Evolutionary conservation across 2,113 vertebrate species (phyloP).

Genomic region (Pygoscelis adeliae): DNA sequence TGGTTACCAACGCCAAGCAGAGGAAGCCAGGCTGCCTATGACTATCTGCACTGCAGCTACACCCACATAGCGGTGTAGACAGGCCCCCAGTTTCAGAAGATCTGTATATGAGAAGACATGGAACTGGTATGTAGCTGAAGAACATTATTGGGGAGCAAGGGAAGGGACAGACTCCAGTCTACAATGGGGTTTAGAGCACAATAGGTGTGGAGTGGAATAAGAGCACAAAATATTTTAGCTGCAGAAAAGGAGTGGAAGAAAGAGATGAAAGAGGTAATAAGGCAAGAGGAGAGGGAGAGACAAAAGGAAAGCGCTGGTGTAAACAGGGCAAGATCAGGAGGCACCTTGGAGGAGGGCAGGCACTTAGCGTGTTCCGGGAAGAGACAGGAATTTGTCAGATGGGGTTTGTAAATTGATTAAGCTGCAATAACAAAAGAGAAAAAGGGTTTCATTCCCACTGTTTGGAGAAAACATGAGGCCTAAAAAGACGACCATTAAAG

Average conservation of each 20-base stretch:
- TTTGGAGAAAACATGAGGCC: background rate
- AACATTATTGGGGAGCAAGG: background rate
- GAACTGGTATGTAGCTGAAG: background rate
- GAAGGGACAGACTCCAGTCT: background rate
- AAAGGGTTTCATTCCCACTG: background rate
- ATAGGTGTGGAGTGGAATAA: background rate
- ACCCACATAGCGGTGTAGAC: accelerated
- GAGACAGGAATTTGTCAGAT: background rate
- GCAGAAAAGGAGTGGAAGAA: background rate
- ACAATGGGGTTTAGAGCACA: background rate
- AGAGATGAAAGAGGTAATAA: background rate
- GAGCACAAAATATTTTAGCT: background rate
- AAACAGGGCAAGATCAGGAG: background rate
- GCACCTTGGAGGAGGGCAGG: background rate
- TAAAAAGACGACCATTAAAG: background rate
- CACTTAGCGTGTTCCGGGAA: background rate
- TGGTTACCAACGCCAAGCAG: background rate
- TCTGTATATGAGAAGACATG: background rate
- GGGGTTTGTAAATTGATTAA: background rate
- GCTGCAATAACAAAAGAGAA: background rate
- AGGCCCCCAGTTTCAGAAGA: background rate
- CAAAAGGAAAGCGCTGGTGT: background rate
- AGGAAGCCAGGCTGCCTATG: background rate
- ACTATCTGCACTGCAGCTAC: background rate
- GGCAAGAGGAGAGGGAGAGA: background rate